Percentiles rank a stretch among this genome's conserved stretches.
Conservation (phyloP, 2,797 vertebrate genomes). For the Bufotes viridis region DNA sequence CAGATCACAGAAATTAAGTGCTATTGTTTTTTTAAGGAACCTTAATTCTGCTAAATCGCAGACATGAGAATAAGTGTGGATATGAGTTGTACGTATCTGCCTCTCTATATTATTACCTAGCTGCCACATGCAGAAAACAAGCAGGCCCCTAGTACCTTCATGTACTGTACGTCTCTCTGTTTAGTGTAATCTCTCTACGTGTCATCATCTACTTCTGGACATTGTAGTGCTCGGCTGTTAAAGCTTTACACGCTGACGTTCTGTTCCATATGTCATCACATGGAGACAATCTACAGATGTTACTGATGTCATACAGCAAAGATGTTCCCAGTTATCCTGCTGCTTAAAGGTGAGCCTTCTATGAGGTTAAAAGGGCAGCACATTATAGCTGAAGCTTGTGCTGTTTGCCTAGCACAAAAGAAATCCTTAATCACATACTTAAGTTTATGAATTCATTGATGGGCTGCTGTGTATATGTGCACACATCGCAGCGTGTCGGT, state of each 20-base stretch:
- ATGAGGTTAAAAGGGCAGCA: no score
- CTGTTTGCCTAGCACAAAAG: no score
- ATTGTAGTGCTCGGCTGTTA: constrained; percentile 44
- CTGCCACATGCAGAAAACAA: neutral
- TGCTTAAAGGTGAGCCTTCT: neutral
- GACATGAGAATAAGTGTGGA: neutral
- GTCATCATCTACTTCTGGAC: constrained; percentile 41
- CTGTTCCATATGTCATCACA: constrained; percentile 25
- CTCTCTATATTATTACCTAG: neutral
- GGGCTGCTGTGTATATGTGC: no score
- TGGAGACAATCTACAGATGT: constrained; percentile 43
- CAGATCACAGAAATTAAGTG: neutral
- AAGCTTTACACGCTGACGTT: neutral
- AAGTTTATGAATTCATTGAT: no score
- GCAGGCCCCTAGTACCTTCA: neutral
- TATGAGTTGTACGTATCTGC: neutral
- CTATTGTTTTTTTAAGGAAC: neutral
- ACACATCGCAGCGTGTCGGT: no score
- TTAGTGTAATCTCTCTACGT: constrained; percentile 26
- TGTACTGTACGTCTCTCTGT: neutral
- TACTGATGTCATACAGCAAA: constrained; percentile 36
- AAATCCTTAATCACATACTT: no score
- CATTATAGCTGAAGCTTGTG: no score
- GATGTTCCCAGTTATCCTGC: neutral
- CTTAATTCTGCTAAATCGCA: neutral